Evolutionary conservation across 2,113 vertebrate genomes (phyloP).

Genomic region (Lamprologus speciosus): DNA sequence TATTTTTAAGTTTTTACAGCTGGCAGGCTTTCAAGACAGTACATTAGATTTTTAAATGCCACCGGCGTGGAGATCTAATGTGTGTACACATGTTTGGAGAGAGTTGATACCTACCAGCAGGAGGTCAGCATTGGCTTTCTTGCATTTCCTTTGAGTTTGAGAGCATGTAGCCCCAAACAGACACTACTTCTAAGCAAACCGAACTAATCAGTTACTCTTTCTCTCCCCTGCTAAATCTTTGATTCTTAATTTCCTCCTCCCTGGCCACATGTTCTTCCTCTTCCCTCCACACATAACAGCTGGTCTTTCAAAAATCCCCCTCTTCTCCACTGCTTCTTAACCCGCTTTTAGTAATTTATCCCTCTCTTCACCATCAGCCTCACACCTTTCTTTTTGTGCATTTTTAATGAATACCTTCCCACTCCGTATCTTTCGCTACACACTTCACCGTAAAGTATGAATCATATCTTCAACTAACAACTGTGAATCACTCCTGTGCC

Average conservation of each 20-base stretch:
- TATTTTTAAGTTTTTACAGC: slow-evolving; percentile 6
- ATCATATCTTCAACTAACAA: not conserved
- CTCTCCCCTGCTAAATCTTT: not conserved
- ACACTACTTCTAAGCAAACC: not conserved
- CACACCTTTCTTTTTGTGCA: not conserved
- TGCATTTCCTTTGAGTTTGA: not conserved
- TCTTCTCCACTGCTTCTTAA: not conserved
- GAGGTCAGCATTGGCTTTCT: not conserved
- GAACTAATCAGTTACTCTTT: not conserved
- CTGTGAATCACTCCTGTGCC: not conserved
- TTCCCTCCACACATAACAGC: not conserved
- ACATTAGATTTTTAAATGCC: slow-evolving; percentile 45
- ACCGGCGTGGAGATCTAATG: not conserved
- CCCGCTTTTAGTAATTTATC: not conserved
- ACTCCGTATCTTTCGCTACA: not conserved
- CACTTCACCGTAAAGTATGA: not conserved
- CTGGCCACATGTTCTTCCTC: not conserved
- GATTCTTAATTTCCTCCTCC: not conserved
- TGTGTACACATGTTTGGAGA: not conserved
- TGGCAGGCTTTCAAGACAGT: slow-evolving; percentile 16
- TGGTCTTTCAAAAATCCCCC: not conserved
- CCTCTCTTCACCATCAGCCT: not conserved
- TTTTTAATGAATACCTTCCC: slow-evolving; percentile 7
- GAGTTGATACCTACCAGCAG: slow-evolving; percentile 2
- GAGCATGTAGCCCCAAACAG: not conserved